Conservation (phyloP, 2,113 vertebrate genomes). For the Otus sunia region DNA sequence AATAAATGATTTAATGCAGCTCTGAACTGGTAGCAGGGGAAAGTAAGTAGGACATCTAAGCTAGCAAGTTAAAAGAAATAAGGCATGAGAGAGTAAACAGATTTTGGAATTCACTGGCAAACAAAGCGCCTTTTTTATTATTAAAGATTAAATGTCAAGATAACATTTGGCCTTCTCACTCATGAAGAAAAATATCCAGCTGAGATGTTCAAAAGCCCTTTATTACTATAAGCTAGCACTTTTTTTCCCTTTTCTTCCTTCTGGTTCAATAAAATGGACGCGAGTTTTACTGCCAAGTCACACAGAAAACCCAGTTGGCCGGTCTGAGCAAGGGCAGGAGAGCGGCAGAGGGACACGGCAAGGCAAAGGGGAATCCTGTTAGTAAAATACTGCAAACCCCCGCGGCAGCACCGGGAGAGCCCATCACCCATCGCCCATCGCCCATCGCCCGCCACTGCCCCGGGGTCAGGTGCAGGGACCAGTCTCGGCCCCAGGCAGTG, state of each 20-base stretch:
- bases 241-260: background rate
- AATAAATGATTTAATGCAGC: background rate
- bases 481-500: background rate
- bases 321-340: background rate
- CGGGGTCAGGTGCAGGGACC: background rate
- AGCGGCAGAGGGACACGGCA: background rate
- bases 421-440: fast-evolving
- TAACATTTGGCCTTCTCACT: conserved; percentile 71
- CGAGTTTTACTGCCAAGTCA: background rate
- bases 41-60: conserved; percentile 31
- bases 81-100: conserved; percentile 47
- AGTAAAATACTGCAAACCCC: background rate
- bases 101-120: conserved; percentile 53
- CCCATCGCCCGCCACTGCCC: background rate
- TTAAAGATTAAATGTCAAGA: conserved; percentile 73
- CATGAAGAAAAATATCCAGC: conserved; percentile 65
- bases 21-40: background rate
- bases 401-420: background rate
- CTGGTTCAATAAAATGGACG: conserved; percentile 47
- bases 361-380: background rate
- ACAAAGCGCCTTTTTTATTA: conserved; percentile 66
- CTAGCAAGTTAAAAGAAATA: conserved; percentile 49
- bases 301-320: background rate
- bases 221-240: conserved; percentile 44
- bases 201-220: conserved; percentile 63